phyloP scores from a whole-genome alignment of 2,113 vertebrate genomes.

The Rhinopomastus cyanomelas region DNA sequence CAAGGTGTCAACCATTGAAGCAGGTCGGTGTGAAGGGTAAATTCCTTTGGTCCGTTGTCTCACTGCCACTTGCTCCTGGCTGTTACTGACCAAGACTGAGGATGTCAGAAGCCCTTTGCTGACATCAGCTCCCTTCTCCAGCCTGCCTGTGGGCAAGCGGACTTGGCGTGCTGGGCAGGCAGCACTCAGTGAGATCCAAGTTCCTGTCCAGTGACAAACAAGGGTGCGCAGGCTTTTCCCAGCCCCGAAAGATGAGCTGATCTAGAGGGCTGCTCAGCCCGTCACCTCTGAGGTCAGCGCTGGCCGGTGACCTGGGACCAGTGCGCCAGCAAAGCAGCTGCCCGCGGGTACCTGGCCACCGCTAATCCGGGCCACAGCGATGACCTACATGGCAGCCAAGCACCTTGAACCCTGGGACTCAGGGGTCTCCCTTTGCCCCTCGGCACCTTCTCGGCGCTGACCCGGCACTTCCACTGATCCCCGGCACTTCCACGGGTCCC shows the following conservation, averaged over 20 bases:
- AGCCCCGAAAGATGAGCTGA: neutral
- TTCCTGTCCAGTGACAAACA: neutral
- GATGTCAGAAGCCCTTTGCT: neutral
- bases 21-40: neutral
- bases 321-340: neutral
- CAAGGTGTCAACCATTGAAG: too few species aligned
- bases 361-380: neutral
- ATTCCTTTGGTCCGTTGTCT: neutral
- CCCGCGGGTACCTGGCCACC: neutral
- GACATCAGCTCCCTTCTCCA: neutral
- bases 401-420: neutral
- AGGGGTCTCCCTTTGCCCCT: neutral
- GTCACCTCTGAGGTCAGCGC: neutral
- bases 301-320: neutral
- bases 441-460: accelerated
- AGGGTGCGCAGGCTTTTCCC: neutral
- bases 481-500: too few species aligned
- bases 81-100: neutral
- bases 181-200: neutral
- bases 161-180: accelerated
- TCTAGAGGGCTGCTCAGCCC: accelerated
- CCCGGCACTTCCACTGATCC: accelerated
- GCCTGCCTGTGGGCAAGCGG: neutral
- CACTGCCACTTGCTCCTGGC: neutral
- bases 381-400: neutral